Percentiles rank a stretch among this genome's conserved stretches.
These are phyloP conservation scores for Shargacucullia verbasci DNA, from an alignment of 2,888 invertebrate species.

Conservation along the genomic window DNA sequence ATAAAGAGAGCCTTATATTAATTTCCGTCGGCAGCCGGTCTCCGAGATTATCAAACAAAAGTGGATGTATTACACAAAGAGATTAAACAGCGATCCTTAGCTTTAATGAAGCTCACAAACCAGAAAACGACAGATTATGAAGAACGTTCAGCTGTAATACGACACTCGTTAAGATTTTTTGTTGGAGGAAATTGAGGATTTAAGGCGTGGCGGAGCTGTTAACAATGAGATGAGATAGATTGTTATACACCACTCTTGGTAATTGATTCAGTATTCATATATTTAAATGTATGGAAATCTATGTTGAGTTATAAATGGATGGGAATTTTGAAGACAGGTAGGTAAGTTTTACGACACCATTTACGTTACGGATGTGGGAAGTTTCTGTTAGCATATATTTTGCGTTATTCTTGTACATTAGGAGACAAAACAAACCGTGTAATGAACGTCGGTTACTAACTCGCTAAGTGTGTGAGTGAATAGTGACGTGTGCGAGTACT, in stretches of 20 bases:
- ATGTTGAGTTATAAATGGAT: slow-evolving; percentile 27
- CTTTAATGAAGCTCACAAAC: slow-evolving; percentile 52
- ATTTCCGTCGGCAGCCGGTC: slow-evolving; percentile 49
- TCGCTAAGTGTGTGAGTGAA: slow-evolving; percentile 35
- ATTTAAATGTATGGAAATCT: slow-evolving; percentile 40
- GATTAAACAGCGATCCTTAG: slow-evolving; percentile 40
- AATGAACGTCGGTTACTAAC: slow-evolving; percentile 23
- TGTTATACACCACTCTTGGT: slow-evolving; percentile 9
- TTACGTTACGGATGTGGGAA: slow-evolving; percentile 13
- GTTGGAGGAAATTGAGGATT: slow-evolving; percentile 25
- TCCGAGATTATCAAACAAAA: slow-evolving; percentile 50
- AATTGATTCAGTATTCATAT: slow-evolving; percentile 34
- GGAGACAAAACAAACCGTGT: slow-evolving; percentile 33
- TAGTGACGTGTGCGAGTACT: slow-evolving; percentile 5
- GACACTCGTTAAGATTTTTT: slow-evolving; percentile 44
- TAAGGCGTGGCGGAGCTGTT: slow-evolving; percentile 16
- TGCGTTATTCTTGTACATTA: slow-evolving; percentile 19
- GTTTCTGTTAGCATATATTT: slow-evolving; percentile 15
- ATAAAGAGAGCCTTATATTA: slow-evolving; percentile 53
- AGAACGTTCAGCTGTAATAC: slow-evolving; percentile 27
- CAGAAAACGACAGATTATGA: slow-evolving; percentile 49
- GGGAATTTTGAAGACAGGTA: slow-evolving; percentile 18
- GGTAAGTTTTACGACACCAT: too few relatives aligned
- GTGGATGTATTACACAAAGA: slow-evolving; percentile 51
- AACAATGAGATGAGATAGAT: slow-evolving; percentile 22